Base-by-base conservation (phyloP, 1,140 invertebrate genomes). In the Archegozetes longisetosus region DNA sequence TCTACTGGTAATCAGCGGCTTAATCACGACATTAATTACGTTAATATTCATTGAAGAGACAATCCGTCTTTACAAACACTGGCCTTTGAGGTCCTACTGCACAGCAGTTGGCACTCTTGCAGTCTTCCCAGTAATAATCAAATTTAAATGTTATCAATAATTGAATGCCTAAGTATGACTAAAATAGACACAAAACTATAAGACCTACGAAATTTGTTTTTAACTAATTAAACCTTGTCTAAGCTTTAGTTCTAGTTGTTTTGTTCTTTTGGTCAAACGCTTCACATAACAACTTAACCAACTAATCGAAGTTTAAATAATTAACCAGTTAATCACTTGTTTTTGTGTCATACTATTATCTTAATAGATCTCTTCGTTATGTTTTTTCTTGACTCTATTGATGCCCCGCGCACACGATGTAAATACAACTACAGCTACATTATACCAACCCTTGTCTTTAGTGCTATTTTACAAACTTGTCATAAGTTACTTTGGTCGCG, bases 381-480 rank as follows among this genome's bases (percentile, higher is more conserved):
- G 59, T 61, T 61, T 61, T 29, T 32, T 61, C 6, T 27, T 61
- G 51, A 61, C 59, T 13, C 20, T 61, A 12, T 29, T 61, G 13
- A 60, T 60, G 12, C 59, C 59, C 6, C 58, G 59, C 17, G 20
- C 59, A 3, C 51, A 61, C 32, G 59, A 61, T 47, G 25, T 61
- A 6, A 61, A 61, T 24, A 61, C 59, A 3, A 60, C 59, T 14
- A 47, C 26, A 20, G 56, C 56, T 27, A 61, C 59, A 14, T 24
- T 61, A 3, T 61, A 61, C 28, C 59, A 61, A 55, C 59, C 59
- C 24, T 60, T 61, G 55, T 9, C 9, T 40, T 26, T 61, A 26
- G 59, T 61, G 9, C 27, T 61, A 9, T 61, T 61, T 40, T 61
- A 58, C 29, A 61, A 61, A 47, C 27, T 61, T 9, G 26, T 61